Evolutionary conservation across 2,113 vertebrate species (phyloP).

Genomic region (Leucopternis melanops): DNA sequence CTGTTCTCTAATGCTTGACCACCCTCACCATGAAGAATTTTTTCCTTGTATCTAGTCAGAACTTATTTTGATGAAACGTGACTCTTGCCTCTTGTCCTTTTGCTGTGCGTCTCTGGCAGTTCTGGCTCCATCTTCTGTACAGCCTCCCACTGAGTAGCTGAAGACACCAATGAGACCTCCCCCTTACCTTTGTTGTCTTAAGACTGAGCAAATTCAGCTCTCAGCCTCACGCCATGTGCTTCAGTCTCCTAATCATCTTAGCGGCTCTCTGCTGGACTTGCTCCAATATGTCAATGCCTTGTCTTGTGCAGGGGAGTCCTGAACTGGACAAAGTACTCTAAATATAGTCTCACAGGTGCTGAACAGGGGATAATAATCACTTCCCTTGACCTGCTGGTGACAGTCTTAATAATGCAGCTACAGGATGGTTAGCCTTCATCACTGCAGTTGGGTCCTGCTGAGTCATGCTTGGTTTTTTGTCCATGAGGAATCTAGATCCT

Average conservation of each 20-base stretch:
- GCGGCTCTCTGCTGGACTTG: neutral
- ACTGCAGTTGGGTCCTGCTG: neutral
- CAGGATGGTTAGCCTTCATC: neutral
- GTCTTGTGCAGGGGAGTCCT: neutral
- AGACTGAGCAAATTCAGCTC: neutral
- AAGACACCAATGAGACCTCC: neutral
- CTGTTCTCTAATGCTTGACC: neutral
- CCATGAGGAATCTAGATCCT: neutral
- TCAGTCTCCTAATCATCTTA: neutral
- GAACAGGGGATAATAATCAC: neutral
- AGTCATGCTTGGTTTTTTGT: neutral
- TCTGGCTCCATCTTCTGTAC: neutral
- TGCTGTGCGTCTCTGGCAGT: neutral
- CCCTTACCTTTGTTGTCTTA: neutral
- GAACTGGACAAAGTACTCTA: neutral
- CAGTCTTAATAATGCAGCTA: neutral
- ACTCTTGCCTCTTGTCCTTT: neutral
- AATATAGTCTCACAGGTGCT: neutral
- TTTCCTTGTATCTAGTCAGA: neutral
- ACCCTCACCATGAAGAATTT: neutral
- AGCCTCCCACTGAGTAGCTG: neutral
- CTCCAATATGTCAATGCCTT: neutral
- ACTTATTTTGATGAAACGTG: neutral
- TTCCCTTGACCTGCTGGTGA: neutral
- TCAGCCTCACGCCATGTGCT: neutral